Base-by-base conservation (phyloP, 2,888 invertebrate species). In the Marasmarcha lunaedactyla region DNA sequence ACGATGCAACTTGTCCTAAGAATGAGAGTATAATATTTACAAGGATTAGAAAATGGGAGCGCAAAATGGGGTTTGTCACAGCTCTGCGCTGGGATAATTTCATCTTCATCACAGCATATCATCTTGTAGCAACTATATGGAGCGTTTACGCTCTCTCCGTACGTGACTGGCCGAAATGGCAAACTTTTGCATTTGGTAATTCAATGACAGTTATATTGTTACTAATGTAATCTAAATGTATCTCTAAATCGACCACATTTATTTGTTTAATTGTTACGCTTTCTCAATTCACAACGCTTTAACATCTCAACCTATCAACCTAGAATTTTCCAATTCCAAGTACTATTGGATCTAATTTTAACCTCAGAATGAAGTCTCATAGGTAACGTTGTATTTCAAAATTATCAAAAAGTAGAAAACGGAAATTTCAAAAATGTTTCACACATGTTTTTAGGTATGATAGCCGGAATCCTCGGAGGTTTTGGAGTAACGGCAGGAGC, bases 401-500 rank as follows among this genome's bases (percentile, higher is more conserved):
- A n/a, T n/a, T n/a, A n/a, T n/a, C n/a, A n/a, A n/a, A n/a, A n/a
- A n/a, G n/a, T n/a, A n/a, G n/a, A n/a, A n/a, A n/a, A n/a, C n/a
- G n/a, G n/a, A n/a, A n/a, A n/a, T n/a, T n/a, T n/a, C n/a, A n/a
- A n/a, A n/a, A n/a, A n/a, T n/a, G n/a, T n/a, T n/a, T n/a, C n/a
- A n/a, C n/a, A n/a, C n/a, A n/a, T n/a, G n/a, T n/a, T 62, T 76
- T 33, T 59, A 88, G 88, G 76, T 14, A 63, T 73, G 15, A 42
- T 87, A 6, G 60, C 83, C 44, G 88, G 88, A n/a, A 74, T 77
- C 20, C 50, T 85, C 1, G 85, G 86, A 13, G 90, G 87, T 9
- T 87, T 90, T 47, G 88, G 91, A 6, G 87, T 90, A 9, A 90
- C 90, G 0, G 90, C 81, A 0, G 90, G 90, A 7, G 90, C 76